Base-by-base conservation (phyloP, 2,797 vertebrate genomes). In the Pitangus sulphuratus region DNA sequence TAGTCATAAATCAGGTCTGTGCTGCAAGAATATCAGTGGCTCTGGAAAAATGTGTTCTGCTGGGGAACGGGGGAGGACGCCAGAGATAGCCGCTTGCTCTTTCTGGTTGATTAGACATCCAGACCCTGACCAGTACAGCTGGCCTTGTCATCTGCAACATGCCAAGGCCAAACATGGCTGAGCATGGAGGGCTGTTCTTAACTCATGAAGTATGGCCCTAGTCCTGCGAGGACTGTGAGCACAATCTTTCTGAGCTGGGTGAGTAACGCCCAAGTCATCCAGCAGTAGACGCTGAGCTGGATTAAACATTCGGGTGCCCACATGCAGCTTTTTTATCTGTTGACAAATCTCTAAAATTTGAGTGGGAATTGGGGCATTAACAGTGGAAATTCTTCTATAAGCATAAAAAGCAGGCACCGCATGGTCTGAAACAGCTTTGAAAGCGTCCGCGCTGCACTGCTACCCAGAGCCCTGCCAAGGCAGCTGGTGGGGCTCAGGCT, bases 21-120 rank as follows among this genome's bases (percentile, higher is more conserved):
- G 35, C 84, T 85, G 66, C 68, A 85, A 33, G 75, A 70, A 26
- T 85, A 85, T 87, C 76, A 44, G 81, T 83, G 90, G 76, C 89
- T 92, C 53, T n/a, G 58, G 84, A 96, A 95, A 92, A 94, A 93
- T 87, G 61, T 61, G 82, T 79, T 80, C 81, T 87, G 87, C 78
- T 70, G 81, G 30, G 61, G 61, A n/a, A 77, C 2, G 1, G 80
- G 60, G 88, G 89, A 96, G 89, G 89, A 85, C 39, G 0, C 91
- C 84, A 83, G 94, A 87, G 87, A 92, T 89, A 94, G 78, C 75
- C 66, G 42, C 78, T 90, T 40, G 48, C 77, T 94, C 85, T 84
- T 88, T 65, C 61, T 91, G 71, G 35, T 81, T 71, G 91, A 62
- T 94, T 68, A 81, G 83, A 57, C 1, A 0, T 40, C 65, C 92